Conservation (phyloP, 2,797 vertebrate species). For the Helostoma temminkii region DNA sequence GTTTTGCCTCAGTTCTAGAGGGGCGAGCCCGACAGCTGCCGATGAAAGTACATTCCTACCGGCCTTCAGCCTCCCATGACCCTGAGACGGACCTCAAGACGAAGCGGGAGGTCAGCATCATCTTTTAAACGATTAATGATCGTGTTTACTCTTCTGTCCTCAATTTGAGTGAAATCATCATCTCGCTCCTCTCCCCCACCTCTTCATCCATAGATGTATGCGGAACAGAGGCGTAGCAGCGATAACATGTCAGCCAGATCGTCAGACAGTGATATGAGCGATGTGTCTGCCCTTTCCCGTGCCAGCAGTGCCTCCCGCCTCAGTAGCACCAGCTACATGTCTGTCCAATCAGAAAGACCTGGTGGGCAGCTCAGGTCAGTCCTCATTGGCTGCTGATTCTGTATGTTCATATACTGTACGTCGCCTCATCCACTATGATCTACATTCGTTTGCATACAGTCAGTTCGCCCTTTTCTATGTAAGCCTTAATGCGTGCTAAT, state of each 20-base stretch:
- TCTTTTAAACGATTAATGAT: neutral
- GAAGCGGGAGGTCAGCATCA: conserved; percentile 88
- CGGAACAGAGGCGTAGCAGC: conserved; percentile 93
- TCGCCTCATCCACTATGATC: neutral
- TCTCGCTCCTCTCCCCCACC: neutral
- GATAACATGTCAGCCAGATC: conserved; percentile 97
- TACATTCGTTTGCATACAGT: neutral
- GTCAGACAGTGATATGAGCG: conserved; percentile 97
- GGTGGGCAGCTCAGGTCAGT: conserved; percentile 94
- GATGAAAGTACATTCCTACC: conserved; percentile 93
- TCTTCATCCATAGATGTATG: conserved; percentile 82
- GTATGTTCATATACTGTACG: neutral
- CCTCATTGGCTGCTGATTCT: neutral
- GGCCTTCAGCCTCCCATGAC: conserved; percentile 94
- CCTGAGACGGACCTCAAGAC: conserved; percentile 93
- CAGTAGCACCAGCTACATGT: conserved; percentile 99
- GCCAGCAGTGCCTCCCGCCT: conserved; percentile 99
- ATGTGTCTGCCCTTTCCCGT: conserved; percentile 94
- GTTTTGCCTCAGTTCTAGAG: conserved; percentile 87
- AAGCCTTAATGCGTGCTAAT: conserved; percentile 63
- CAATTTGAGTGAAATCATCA: neutral
- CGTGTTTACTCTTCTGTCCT: neutral
- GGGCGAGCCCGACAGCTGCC: conserved; percentile 93
- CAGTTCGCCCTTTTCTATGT: neutral
- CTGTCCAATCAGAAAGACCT: conserved; percentile 95